phyloP scores from a whole-genome alignment of 1,140 invertebrate genomes.

The Drosophila navojoa region DNA sequence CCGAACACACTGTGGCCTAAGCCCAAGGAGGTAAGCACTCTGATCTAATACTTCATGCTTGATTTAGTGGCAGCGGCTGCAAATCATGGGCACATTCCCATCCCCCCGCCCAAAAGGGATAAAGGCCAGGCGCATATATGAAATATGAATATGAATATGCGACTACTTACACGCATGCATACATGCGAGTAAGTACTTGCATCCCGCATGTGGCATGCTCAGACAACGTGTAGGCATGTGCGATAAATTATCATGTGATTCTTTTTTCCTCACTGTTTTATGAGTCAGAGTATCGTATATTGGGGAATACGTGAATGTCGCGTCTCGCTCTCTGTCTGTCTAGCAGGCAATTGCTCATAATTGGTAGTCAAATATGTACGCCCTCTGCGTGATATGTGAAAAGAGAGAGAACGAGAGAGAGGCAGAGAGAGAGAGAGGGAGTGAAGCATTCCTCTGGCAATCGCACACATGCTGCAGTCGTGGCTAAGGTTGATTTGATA shows the following conservation, averaged over 20 bases:
- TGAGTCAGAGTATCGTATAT: neutral
- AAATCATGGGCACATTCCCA: constrained; percentile 71
- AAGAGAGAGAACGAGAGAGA: neutral
- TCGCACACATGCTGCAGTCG: constrained; percentile 8
- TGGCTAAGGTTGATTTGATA: constrained; percentile 61
- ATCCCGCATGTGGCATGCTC: constrained; percentile 11
- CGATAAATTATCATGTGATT: constrained; percentile 75
- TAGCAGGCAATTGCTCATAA: constrained; percentile 62
- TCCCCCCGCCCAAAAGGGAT: constrained; percentile 57
- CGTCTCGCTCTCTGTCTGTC: constrained; percentile 8
- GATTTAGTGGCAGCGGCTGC: constrained; percentile 83
- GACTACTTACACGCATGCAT: constrained; percentile 3
- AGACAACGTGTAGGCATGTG: constrained; percentile 75
- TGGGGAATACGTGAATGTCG: constrained; percentile 47
- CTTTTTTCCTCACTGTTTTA: constrained; percentile 13
- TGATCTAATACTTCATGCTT: constrained; percentile 78
- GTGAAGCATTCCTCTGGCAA: constrained; percentile 2
- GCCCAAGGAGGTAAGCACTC: constrained; percentile 16
- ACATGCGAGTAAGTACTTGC: neutral
- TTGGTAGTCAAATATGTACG: constrained; percentile 72
- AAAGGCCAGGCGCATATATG: constrained; percentile 57
- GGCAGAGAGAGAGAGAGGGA: neutral
- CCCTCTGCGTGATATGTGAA: constrained; percentile 38
- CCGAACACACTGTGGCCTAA: constrained; percentile 59
- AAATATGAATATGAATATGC: constrained; percentile 66